A percentile compares a stretch with the other conserved stretches of the same genome.
Evolutionary conservation across 2,113 vertebrate genomes (phyloP).

Genomic region (Xyliphius kryptos): DNA sequence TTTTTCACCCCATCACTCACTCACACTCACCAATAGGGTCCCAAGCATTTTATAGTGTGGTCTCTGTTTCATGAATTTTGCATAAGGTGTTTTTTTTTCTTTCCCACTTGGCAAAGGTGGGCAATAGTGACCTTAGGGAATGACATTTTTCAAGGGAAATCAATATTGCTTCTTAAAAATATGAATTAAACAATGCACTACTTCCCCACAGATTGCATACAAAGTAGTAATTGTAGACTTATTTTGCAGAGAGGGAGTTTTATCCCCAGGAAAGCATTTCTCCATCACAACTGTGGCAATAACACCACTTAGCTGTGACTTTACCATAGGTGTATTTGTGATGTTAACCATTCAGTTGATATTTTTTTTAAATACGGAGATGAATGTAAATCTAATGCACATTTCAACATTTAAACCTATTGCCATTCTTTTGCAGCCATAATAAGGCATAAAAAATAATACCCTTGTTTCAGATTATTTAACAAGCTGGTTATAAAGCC

Average conservation of each 20-base stretch:
- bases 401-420: constrained; percentile 13
- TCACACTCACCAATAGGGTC: neutral
- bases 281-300: constrained; percentile 13
- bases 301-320: neutral
- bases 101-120: constrained; percentile 5
- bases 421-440: neutral
- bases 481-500: too few species aligned
- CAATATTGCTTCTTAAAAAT: constrained; percentile 9
- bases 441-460: too few species aligned
- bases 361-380: constrained; percentile 13
- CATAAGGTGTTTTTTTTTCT: constrained; percentile 12
- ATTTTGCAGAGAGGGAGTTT: constrained; percentile 11
- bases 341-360: neutral
- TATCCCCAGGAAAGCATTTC: constrained; percentile 1
- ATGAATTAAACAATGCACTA: constrained; percentile 11
- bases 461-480: too few species aligned
- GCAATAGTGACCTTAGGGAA: constrained; percentile 26
- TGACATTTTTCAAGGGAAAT: constrained; percentile 12
- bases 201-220: constrained; percentile 13
- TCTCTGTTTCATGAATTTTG: constrained; percentile 16
- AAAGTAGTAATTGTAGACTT: constrained; percentile 5
- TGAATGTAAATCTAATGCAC: constrained; percentile 24
- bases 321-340: neutral
- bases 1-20: constrained; percentile 13
- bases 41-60: neutral